Evolutionary conservation across 1,140 invertebrate genomes (phyloP).

Genomic region (Alviniconcha marisindica): DNA sequence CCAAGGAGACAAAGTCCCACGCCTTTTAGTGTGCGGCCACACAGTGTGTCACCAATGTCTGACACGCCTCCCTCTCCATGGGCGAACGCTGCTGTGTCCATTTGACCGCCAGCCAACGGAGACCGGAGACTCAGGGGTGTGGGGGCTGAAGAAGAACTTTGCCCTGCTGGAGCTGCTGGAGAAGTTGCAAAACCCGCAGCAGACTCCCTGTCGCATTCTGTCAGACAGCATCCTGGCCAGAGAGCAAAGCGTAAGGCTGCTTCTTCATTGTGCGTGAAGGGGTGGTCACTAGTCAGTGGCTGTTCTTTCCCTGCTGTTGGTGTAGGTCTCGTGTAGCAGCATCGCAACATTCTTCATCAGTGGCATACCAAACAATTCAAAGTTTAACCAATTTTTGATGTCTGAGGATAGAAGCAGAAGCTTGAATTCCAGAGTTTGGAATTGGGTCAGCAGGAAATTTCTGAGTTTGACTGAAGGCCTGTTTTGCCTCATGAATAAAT

Average conservation of each 20-base stretch:
- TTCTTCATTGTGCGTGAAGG: neutral
- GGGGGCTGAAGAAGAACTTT: conserved; percentile 83
- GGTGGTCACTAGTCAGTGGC: too few relatives aligned
- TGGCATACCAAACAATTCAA: too few relatives aligned
- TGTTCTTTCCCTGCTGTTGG: too few relatives aligned
- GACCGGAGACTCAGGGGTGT: conserved; percentile 79
- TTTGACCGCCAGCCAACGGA: conserved; percentile 82
- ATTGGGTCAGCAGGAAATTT: too few relatives aligned
- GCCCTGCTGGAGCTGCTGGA: conserved; percentile 81
- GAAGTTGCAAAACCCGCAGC: conserved; percentile 76
- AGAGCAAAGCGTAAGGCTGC: conserved; percentile 75
- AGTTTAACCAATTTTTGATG: too few relatives aligned
- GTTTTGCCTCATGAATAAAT: too few relatives aligned
- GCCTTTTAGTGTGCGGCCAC: conserved; percentile 81
- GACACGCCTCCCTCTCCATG: conserved; percentile 77
- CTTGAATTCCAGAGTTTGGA: too few relatives aligned
- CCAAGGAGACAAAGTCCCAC: conserved; percentile 81
- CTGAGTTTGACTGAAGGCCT: too few relatives aligned
- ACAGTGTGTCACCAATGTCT: conserved; percentile 82
- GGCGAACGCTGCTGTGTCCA: conserved; percentile 79
- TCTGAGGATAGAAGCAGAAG: too few relatives aligned
- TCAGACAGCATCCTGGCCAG: conserved; percentile 76
- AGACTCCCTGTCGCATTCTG: conserved; percentile 65
- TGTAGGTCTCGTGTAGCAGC: too few relatives aligned
- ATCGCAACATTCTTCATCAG: too few relatives aligned